A percentile compares a stretch with the other conserved stretches of the same genome.
Conservation (phyloP, 2,888 invertebrate genomes). For the Cenopis cana region DNA sequence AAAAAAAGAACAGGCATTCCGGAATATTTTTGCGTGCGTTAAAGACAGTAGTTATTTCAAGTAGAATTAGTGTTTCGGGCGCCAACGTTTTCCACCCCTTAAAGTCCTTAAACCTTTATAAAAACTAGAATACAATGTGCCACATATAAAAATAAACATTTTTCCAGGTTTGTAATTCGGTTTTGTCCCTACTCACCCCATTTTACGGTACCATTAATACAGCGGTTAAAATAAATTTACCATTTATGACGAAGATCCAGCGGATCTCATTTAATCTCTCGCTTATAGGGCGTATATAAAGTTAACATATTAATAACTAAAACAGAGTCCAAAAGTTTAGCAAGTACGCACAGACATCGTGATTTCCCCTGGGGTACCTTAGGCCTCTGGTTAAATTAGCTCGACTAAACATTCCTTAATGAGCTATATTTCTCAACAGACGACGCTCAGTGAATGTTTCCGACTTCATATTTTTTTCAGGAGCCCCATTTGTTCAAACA, state of each 20-base stretch:
- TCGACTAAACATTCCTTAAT: conserved; percentile 77
- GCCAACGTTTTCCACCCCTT: no score
- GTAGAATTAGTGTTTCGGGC: no score
- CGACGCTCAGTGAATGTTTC: conserved; percentile 63
- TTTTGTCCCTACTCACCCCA: no score
- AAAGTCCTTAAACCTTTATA: no score
- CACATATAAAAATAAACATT: no score
- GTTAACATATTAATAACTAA: conserved; percentile 55
- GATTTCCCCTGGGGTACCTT: conserved; percentile 75
- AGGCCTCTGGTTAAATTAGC: conserved; percentile 76
- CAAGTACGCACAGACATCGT: conserved; percentile 68
- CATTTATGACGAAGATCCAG: conserved; percentile 4
- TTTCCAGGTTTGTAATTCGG: no score
- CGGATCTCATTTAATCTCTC: conserved; percentile 46
- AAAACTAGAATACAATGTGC: no score
- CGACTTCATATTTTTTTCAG: conserved; percentile 58
- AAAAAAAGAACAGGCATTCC: no score
- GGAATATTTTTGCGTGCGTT: no score
- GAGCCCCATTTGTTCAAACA: conserved; percentile 42
- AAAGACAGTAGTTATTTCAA: no score
- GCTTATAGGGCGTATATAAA: conserved; percentile 48
- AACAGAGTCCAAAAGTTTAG: conserved; percentile 65
- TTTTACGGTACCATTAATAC: conserved; percentile 31
- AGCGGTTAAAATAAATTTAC: conserved; percentile 31
- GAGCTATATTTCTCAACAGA: conserved; percentile 74